phyloP scores from a whole-genome alignment of 2,888 invertebrate genomes.

The Amorpha juglandis region DNA sequence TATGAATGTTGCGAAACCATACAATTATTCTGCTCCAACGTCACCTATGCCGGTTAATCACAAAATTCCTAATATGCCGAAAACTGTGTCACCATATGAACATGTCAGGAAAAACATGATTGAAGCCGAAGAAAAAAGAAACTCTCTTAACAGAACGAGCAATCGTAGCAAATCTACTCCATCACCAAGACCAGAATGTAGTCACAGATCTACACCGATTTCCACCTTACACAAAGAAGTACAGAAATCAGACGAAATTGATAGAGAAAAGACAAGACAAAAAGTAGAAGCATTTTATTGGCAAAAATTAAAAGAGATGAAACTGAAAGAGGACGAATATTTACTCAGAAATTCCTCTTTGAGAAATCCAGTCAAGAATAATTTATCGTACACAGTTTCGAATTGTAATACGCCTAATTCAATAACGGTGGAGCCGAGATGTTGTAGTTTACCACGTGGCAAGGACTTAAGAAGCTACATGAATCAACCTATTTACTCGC shows the following conservation, averaged over 20 bases:
- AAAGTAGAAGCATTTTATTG: constrained; percentile 88
- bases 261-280: constrained; percentile 83
- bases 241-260: constrained; percentile 46
- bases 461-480: constrained; percentile 51
- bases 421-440: constrained; percentile 53
- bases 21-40: constrained; percentile 78
- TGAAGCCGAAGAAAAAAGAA: constrained; percentile 71
- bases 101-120: constrained; percentile 70
- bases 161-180: constrained; percentile 52
- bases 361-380: constrained; percentile 42
- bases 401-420: constrained; percentile 59
- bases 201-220: constrained; percentile 40
- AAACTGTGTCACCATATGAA: constrained; percentile 73
- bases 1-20: constrained; percentile 54
- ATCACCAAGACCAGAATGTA: constrained; percentile 48
- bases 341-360: constrained; percentile 62
- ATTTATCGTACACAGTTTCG: constrained; percentile 36
- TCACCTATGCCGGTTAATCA: constrained; percentile 68
- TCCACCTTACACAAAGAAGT: constrained; percentile 39
- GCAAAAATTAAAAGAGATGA: constrained; percentile 87
- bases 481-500: constrained; percentile 53
- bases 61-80: constrained; percentile 74
- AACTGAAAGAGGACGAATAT: constrained; percentile 85
- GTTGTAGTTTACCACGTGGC: constrained; percentile 65
- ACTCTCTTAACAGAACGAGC: constrained; percentile 59